A percentile compares a stretch with the other conserved stretches of the same genome.
These are phyloP conservation scores for Thripadectes ignobilis DNA, from an alignment of 2,797 vertebrate species.

Conservation along the genomic window DNA sequence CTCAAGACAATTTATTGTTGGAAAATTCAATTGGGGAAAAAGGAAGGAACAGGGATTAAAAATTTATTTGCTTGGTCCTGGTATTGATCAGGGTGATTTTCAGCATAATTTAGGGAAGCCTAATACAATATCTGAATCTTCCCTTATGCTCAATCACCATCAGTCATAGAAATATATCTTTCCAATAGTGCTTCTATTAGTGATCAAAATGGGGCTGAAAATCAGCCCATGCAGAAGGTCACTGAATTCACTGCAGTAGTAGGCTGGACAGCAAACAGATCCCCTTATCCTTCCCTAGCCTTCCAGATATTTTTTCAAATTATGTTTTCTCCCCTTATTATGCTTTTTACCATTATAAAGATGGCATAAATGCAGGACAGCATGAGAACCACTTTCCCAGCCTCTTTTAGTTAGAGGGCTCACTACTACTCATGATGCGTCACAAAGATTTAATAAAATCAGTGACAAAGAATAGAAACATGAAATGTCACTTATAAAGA, in stretches of 20 bases:
- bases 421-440: neutral
- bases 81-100: neutral
- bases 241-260: neutral
- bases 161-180: neutral
- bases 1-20: neutral
- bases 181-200: accelerated
- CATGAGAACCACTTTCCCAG: neutral
- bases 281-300: neutral
- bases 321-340: neutral
- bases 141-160: neutral
- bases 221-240: neutral
- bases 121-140: neutral
- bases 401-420: neutral
- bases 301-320: neutral
- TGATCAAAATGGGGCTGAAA: neutral
- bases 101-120: neutral
- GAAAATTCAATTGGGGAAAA: neutral
- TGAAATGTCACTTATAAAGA: neutral
- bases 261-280: accelerated
- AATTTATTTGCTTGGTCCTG: neutral
- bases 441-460: constrained; percentile 25
- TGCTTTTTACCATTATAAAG: neutral
- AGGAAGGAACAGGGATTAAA: neutral
- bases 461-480: constrained; percentile 2
- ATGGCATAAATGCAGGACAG: neutral